Conservation (phyloP, 1,140 invertebrate genomes). For the Oppia nitens region DNA sequence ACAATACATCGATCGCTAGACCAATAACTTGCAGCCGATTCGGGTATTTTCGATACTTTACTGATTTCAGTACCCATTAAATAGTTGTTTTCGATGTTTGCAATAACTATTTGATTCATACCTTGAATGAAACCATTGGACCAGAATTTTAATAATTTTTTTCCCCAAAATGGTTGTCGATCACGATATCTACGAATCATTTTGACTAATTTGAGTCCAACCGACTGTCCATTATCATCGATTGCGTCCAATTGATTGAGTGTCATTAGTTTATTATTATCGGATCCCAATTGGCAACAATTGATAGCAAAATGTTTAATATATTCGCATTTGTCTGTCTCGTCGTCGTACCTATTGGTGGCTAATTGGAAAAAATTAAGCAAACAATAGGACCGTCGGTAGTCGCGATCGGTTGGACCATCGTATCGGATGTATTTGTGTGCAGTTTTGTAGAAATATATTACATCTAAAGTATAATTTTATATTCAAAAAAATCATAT, state of each 20-base stretch:
- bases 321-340: not conserved
- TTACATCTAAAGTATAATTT: no score
- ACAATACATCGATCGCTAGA: not conserved
- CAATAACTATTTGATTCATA: not conserved
- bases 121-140: not conserved
- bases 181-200: not conserved
- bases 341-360: not conserved
- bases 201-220: not conserved
- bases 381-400: not conserved
- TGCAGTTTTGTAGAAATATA: no score
- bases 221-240: not conserved
- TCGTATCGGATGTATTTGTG: no score
- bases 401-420: not conserved
- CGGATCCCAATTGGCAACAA: not conserved
- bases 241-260: not conserved
- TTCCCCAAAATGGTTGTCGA: not conserved
- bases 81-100: not conserved
- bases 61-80: not conserved
- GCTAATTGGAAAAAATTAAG: not conserved
- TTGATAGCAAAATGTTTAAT: not conserved
- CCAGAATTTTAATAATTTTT: not conserved
- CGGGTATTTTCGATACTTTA: not conserved
- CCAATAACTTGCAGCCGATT: not conserved
- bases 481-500: no score
- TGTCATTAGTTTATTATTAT: not conserved